Base-by-base conservation (phyloP, 2,888 invertebrate species). In the Scelioninae gen. 1 region DNA sequence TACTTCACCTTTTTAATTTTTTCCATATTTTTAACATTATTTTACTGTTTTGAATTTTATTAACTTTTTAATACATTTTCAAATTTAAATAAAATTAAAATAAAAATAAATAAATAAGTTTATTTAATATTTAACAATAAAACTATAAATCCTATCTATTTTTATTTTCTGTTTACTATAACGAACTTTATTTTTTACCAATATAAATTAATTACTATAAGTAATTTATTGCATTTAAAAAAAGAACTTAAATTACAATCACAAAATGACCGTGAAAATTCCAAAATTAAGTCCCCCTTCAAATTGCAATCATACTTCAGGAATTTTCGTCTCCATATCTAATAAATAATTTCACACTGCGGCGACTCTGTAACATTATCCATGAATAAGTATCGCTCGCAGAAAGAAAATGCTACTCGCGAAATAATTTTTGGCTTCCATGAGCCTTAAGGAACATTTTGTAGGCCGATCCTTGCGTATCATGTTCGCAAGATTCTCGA, bases 401-500 rank as follows among this genome's bases (percentile, higher is more conserved):
- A 49, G 63, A 53, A 58, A 63, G 58, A 66, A 78, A 82, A 69
- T 68, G 75, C 16, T 83, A 38, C 45, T 75, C 76, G 80, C 80
- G 82, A 82, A 68, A 56, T 63, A 82, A 79, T 84, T 55, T 76
- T 58, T 76, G 79, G 75, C 79, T 82, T 71, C 74, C 75, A 82
- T 56, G 76, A 63, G 68, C 45, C 68, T 38, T 47, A 10, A 66
- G 56, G 56, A 80, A 60, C 77, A 74, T 76, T 79, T 65, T 82
- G 72, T 74, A 51, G 76, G 77, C 51, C 51, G 69, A 78, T 77
- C 78, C 47, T 45, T 16, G 10, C 29, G 77, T 84, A 78, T 84
- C 84, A 51, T 38, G 77, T 82, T 83, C 77, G 77, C 82, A 74
- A 80, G 80, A 81, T 79, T 49, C 51, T 78, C 65, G 84, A 87